Base-by-base conservation (phyloP, 2,888 invertebrate species). In the Galerucella pusilla region DNA sequence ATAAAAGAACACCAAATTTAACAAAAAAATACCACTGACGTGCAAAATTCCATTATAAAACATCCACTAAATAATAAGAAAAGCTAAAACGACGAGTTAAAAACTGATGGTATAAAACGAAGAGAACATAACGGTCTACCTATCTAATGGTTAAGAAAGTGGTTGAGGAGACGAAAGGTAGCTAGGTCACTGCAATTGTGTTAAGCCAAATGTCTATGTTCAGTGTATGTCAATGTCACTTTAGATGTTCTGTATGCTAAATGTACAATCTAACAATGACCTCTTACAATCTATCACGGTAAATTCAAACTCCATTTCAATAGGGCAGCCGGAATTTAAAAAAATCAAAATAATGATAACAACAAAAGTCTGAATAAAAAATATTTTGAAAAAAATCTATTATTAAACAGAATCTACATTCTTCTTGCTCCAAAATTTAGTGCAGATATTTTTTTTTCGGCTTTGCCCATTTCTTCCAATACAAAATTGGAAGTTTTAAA, bases 131-230 rank as follows among this genome's bases (percentile, higher is more conserved):
- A 63, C 63, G 68, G 72, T 66, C 65, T 57, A 45, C 68, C 54
- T 57, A 46, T 60, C 49, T 28, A 35, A 59, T 54, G 63, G 35
- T 64, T 59, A 57, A 77, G 68, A 71, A 75, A 74, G 67, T 67
- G 74, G 72, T 76, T 75, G 77, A 77, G 75, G 79, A 79, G 82
- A 80, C 79, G 79, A 83, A 79, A 79, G 80, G 79, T 83, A 83
- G 84, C 84, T 84, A 85, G 85, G 83, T 84, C 84, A 84, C 85
- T 81, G 85, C 84, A 83, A 83, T 79, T 80, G 82, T 84, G 82
- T 82, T 78, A 80, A 80, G 78, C 77, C 79, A 76, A 79, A 78
- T 71, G 77, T 74, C 79, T 73, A 77, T 73, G 75, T 67, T 72
- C 66, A 75, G 75, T 81, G 80, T 81, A 78, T 80, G 80, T 81